phyloP scores from a whole-genome alignment of 2,888 invertebrate species.

The Galerucella pusilla region DNA sequence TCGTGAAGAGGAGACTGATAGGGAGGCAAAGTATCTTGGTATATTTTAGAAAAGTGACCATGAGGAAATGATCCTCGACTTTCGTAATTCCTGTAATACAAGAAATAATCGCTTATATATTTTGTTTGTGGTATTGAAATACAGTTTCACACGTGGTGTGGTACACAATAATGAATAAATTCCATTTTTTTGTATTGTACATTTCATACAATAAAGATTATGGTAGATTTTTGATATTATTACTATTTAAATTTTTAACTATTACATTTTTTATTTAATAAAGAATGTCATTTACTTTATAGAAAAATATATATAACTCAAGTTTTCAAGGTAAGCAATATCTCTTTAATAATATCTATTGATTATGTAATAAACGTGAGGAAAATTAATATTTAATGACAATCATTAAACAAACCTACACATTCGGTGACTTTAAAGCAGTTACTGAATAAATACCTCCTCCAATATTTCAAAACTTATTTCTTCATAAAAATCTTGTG shows the following conservation, averaged over 20 bases:
- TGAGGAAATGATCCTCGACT: conserved; percentile 55
- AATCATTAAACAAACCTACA: background rate
- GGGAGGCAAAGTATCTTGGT: conserved; percentile 61
- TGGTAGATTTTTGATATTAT: background rate
- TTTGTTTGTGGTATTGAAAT: too few species aligned
- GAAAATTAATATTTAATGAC: background rate
- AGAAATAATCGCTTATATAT: background rate
- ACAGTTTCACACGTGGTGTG: too few species aligned
- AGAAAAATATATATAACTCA: background rate
- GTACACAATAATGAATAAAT: too few species aligned
- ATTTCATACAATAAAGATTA: background rate
- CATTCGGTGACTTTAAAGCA: background rate
- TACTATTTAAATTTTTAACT: background rate
- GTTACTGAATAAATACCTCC: background rate
- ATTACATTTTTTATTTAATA: background rate
- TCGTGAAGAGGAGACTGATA: conserved; percentile 60
- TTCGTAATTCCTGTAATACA: conserved; percentile 57
- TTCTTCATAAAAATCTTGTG: background rate
- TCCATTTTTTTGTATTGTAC: background rate
- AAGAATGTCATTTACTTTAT: background rate
- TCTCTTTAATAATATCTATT: background rate
- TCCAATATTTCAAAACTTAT: background rate
- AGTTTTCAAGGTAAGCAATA: background rate
- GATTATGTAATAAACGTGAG: background rate
- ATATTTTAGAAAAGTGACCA: conserved; percentile 63